Evolutionary conservation across 2,797 vertebrate species (phyloP).

Genomic region (Crax fasciolata): DNA sequence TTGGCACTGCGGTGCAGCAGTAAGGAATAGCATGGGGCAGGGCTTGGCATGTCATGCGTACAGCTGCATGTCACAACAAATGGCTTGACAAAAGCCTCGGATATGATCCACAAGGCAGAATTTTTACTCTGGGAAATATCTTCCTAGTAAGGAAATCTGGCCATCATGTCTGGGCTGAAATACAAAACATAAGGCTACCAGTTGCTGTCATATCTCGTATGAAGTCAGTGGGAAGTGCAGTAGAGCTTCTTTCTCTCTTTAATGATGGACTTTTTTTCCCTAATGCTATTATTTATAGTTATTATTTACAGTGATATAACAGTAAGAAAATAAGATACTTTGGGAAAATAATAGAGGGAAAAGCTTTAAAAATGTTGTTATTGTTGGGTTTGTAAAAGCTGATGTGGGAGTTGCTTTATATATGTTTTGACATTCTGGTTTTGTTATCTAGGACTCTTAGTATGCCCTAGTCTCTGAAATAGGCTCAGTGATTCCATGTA

Average conservation of each 20-base stretch:
- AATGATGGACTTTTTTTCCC: not conserved
- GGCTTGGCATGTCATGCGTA: slow-evolving; percentile 76
- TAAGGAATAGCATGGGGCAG: slow-evolving; percentile 85
- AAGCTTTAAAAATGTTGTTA: not conserved
- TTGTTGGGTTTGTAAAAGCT: not conserved
- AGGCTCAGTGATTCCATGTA: not conserved
- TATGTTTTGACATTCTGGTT: not conserved
- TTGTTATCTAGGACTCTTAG: not conserved
- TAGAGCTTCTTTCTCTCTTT: not conserved
- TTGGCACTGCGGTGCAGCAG: slow-evolving; percentile 84
- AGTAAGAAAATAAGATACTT: not conserved
- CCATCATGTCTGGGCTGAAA: not conserved
- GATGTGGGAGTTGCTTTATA: not conserved
- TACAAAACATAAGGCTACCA: not conserved
- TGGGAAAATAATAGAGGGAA: not conserved
- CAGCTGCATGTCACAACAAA: slow-evolving; percentile 81
- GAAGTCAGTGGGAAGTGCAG: not conserved
- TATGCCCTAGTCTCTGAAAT: not conserved
- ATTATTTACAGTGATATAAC: not conserved
- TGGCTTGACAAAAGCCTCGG: slow-evolving; percentile 51
- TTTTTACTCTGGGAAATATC: not conserved
- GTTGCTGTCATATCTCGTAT: not conserved
- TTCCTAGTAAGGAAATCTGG: not conserved
- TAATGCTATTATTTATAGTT: not conserved
- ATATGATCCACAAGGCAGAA: not conserved